Base-by-base conservation (phyloP, 2,888 invertebrate genomes). In the Artemia sinica region DNA sequence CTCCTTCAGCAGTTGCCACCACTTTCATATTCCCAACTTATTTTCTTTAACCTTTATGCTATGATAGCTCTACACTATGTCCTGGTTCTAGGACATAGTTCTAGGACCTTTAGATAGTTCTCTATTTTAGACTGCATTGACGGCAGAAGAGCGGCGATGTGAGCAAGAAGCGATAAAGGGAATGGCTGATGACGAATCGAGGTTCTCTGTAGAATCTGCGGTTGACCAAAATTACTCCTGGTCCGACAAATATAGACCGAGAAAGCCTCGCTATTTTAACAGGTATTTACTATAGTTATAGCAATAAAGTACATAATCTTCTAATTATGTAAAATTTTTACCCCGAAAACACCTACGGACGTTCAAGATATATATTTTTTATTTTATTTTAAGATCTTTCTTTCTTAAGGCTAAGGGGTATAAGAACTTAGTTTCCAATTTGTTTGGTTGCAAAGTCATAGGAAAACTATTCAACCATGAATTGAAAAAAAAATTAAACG, bases 201-300 rank as follows among this genome's bases (percentile, higher is more conserved):
- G 86, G 76, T 95, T 96, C 80, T 89, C 91, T 70, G 94, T 91
- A 66, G 90, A 96, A 83, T 84, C 89, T 71, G 83, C 86, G 49
- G 78, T 95, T 72, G 91, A 91, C 74, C 86, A 86, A 71, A 88
- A 91, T 79, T 91, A 91, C 75, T 80, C 92, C 49, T 97, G 97
- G 93, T 93, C 95, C 0, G 97, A 98, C 79, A 98, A 97, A 80
- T 98, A 97, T 79, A 81, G 97, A 12, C 98, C 98, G 0, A 80
- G 97, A 66, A 98, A 98, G 77, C 98, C 98, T 1, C 80, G 97
- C 28, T 99, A 98, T 80, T 96, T 98, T 80, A 99, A 99, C 82
- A 78, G 84, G 83, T 84, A 73, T 69, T 49, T 66, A 41, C 41
- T 41, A 41, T 41, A 41, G 41, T 6, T 6, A 41, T 41, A 41